Evolutionary conservation across 2,113 vertebrate genomes (phyloP).

Genomic region (Physeter macrocephalus): DNA sequence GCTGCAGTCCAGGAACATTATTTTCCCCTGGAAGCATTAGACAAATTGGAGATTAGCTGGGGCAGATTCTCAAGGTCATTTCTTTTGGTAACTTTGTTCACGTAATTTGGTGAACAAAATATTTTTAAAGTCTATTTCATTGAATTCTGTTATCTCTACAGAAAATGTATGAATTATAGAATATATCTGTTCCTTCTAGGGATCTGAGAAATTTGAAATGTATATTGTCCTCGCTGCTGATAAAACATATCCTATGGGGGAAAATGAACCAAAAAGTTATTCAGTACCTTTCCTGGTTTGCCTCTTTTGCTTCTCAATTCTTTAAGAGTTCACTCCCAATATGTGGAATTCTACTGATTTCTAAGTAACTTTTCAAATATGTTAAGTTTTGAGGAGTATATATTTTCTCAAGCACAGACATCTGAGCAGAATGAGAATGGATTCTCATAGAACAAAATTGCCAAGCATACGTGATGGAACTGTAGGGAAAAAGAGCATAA

Average conservation of each 20-base stretch:
- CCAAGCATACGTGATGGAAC: slow-evolving; percentile 19
- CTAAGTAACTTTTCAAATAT: slow-evolving; percentile 7
- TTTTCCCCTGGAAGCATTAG: slow-evolving; percentile 24
- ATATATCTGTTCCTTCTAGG: neutral
- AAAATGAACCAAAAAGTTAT: neutral
- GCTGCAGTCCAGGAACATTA: neutral
- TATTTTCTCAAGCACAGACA: slow-evolving; percentile 41
- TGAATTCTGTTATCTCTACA: neutral
- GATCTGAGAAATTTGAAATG: slow-evolving; percentile 5
- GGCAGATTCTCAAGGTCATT: neutral
- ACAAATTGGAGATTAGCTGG: neutral
- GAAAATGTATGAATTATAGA: neutral
- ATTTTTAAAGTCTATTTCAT: neutral
- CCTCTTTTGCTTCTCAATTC: neutral
- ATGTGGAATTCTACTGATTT: slow-evolving; percentile 27
- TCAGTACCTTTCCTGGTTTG: neutral
- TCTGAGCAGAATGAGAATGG: slow-evolving; percentile 57
- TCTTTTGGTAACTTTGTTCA: neutral
- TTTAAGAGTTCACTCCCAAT: neutral
- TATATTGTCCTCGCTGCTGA: neutral
- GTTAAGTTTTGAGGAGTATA: slow-evolving; percentile 17
- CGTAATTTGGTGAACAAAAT: neutral
- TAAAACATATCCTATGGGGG: neutral
- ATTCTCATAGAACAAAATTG: slow-evolving; percentile 49
- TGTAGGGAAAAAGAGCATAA: slow-evolving; percentile 13